Conservation (phyloP, 2,113 vertebrate species). For the Phalacrocorax brasilianus region DNA sequence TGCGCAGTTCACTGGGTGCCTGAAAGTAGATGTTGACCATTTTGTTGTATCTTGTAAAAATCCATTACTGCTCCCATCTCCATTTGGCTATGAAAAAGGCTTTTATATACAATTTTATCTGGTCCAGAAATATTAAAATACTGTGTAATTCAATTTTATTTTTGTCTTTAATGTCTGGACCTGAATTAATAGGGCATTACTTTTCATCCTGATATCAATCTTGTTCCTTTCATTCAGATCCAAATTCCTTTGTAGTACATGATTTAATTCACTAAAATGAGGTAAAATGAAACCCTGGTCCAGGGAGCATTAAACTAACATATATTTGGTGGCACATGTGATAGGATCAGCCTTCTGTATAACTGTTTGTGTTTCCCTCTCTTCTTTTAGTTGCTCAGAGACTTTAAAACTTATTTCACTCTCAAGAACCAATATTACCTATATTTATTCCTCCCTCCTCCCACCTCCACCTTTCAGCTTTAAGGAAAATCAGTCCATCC, state of each 20-base stretch:
- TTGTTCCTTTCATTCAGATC: conserved; percentile 22
- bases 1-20: neutral
- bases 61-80: neutral
- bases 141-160: conserved; percentile 35
- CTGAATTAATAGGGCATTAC: neutral
- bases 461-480: neutral
- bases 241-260: conserved; percentile 31
- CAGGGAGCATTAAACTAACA: conserved; percentile 3
- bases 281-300: conserved; percentile 37
- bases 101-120: conserved; percentile 33
- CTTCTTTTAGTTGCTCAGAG: neutral
- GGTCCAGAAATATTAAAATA: conserved; percentile 38
- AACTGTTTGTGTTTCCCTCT: neutral
- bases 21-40: conserved; percentile 1
- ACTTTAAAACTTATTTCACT: neutral
- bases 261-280: conserved; percentile 37
- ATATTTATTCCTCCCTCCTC: neutral
- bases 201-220: conserved; percentile 5
- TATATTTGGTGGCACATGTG: neutral
- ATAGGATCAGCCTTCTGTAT: neutral
- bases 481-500: neutral
- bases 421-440: neutral
- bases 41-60: neutral
- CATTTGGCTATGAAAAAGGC: neutral
- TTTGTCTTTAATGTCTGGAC: conserved; percentile 53